A percentile compares a stretch with the other conserved stretches of the same genome.
Evolutionary conservation across 1,140 invertebrate species (phyloP).

Genomic region (Himalopsyche phryganea): DNA sequence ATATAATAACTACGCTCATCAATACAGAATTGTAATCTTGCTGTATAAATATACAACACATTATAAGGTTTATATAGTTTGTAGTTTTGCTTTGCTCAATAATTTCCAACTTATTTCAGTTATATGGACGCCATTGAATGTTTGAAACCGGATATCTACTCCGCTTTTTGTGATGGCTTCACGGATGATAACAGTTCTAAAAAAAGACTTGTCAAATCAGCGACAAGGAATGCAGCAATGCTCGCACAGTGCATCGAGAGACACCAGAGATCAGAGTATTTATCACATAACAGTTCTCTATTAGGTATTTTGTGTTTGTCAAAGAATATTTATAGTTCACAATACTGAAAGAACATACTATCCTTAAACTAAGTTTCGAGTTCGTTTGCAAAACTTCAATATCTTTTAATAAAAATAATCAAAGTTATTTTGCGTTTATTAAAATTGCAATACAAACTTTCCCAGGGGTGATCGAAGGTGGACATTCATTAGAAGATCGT

Average conservation of each 20-base stretch:
- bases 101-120: constrained; percentile 28
- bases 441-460: too few relatives aligned
- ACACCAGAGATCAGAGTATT: constrained; percentile 48
- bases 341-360: too few relatives aligned
- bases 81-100: too few relatives aligned
- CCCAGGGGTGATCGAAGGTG: constrained; percentile 66
- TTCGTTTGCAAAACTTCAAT: background rate
- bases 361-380: background rate
- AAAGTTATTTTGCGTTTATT: too few relatives aligned
- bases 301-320: constrained; percentile 26
- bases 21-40: too few relatives aligned
- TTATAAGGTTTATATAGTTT: too few relatives aligned
- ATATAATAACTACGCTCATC: background rate
- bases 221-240: constrained; percentile 53
- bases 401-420: too few relatives aligned
- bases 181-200: constrained; percentile 57
- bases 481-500: constrained; percentile 59
- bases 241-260: constrained; percentile 55
- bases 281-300: constrained; percentile 31
- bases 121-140: constrained; percentile 65
- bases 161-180: constrained; percentile 65
- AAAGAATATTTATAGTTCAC: background rate
- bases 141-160: constrained; percentile 65
- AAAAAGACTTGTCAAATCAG: constrained; percentile 57
- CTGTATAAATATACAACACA: too few relatives aligned